These are phyloP conservation scores for Melipona quadrifasciata DNA, from an alignment of 1,140 invertebrate genomes.

Conservation along the genomic window DNA sequence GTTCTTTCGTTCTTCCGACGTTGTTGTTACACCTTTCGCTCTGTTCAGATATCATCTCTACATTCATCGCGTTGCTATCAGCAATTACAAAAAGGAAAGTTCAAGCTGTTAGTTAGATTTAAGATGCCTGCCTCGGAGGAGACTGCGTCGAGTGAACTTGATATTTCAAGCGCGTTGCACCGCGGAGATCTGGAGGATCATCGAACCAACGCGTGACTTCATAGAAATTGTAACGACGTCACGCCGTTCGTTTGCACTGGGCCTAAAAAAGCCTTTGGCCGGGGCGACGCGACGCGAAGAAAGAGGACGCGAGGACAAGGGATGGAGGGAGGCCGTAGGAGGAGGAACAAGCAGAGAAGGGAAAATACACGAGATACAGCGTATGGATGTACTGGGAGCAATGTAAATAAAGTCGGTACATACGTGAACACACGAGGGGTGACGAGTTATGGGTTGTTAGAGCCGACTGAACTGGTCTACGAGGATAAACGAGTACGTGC, in stretches of 20 bases:
- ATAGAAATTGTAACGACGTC: background rate
- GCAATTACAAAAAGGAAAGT: too few relatives aligned
- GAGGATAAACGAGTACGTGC: background rate
- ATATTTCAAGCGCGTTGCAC: too few relatives aligned
- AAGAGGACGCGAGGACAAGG: background rate
- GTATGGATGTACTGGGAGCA: slow-evolving; percentile 17
- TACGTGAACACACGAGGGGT: slow-evolving; percentile 15
- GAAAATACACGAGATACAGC: background rate
- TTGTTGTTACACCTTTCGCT: too few relatives aligned
- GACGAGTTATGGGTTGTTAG: slow-evolving; percentile 32
- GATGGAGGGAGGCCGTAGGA: background rate
- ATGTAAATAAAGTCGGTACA: slow-evolving; percentile 27
- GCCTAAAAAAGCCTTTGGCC: background rate
- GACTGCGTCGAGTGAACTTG: too few relatives aligned
- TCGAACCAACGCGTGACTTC: background rate
- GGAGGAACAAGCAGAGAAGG: background rate
- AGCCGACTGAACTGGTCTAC: slow-evolving; percentile 18
- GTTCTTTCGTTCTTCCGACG: too few relatives aligned
- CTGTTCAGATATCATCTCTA: too few relatives aligned
- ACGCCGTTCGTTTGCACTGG: background rate
- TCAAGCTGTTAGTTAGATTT: too few relatives aligned
- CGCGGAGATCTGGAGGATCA: too few relatives aligned
- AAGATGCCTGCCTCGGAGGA: too few relatives aligned
- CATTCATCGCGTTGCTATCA: too few relatives aligned
- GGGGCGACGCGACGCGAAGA: background rate